phyloP scores from a whole-genome alignment of 2,113 vertebrate species.

The Calypte anna region DNA sequence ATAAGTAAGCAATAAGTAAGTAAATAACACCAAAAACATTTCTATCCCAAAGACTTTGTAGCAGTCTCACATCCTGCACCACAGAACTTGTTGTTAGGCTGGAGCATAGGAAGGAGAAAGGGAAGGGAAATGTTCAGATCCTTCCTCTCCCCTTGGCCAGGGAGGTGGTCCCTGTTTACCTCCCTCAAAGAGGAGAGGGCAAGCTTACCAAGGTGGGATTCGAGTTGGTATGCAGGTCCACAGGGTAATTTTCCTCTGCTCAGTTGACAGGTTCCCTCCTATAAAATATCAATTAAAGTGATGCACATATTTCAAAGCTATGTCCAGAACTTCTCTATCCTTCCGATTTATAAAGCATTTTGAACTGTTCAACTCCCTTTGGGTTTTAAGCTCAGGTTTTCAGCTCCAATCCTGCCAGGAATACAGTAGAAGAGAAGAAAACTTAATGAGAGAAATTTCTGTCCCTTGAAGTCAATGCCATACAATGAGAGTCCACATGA shows the following conservation, averaged over 20 bases:
- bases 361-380: not conserved
- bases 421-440: not conserved
- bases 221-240: not conserved
- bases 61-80: not conserved
- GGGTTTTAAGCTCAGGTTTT: not conserved
- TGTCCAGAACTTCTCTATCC: not conserved
- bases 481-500: not conserved
- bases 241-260: not conserved
- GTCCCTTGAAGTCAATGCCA: not conserved
- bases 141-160: not conserved
- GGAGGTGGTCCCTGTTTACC: not conserved
- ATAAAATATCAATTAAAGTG: not conserved
- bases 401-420: not conserved
- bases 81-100: not conserved
- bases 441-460: not conserved
- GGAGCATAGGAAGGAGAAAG: not conserved
- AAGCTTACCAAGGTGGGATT: not conserved
- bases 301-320: not conserved
- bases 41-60: not conserved
- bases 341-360: not conserved
- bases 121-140: fast-evolving
- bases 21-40: not conserved
- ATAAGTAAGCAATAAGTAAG: not conserved
- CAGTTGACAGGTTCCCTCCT: not conserved
- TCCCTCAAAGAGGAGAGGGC: not conserved